phyloP scores from a whole-genome alignment of 2,888 invertebrate species.

The Diarsia dahlii region DNA sequence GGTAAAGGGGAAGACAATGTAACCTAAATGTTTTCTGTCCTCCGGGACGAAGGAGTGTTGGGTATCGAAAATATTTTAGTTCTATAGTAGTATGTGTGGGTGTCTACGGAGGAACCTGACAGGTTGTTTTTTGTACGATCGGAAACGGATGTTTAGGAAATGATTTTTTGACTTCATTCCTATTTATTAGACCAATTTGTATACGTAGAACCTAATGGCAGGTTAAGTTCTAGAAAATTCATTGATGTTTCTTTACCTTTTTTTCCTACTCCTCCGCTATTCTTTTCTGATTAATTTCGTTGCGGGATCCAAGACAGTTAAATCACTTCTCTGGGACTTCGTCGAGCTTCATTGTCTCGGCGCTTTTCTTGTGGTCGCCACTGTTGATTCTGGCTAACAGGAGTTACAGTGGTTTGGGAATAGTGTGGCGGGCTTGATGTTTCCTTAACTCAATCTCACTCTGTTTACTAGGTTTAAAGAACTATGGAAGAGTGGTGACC shows the following conservation, averaged over 20 bases:
- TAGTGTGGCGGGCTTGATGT: no score
- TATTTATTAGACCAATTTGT: no score
- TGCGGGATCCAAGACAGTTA: no score
- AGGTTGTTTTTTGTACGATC: background rate
- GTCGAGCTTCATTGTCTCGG: no score
- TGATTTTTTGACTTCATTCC: background rate
- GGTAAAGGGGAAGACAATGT: slow-evolving; percentile 60
- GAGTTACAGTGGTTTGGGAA: no score
- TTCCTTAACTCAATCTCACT: background rate
- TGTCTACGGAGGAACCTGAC: background rate
- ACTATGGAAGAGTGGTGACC: background rate
- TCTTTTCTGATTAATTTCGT: no score
- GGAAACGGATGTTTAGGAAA: background rate
- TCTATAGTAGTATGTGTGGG: slow-evolving; percentile 11
- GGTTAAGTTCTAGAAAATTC: background rate
- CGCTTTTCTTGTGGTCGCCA: no score
- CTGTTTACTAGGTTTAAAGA: no score
- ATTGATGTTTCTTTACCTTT: background rate
- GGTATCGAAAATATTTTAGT: slow-evolving; percentile 53
- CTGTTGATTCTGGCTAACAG: no score
- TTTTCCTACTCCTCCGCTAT: no score
- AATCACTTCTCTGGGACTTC: no score
- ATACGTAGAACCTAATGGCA: background rate
- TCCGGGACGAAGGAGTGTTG: slow-evolving; percentile 40
- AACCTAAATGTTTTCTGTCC: slow-evolving; percentile 59